phyloP scores from a whole-genome alignment of 2,113 vertebrate genomes.

The Thamnophis sirtalis region DNA sequence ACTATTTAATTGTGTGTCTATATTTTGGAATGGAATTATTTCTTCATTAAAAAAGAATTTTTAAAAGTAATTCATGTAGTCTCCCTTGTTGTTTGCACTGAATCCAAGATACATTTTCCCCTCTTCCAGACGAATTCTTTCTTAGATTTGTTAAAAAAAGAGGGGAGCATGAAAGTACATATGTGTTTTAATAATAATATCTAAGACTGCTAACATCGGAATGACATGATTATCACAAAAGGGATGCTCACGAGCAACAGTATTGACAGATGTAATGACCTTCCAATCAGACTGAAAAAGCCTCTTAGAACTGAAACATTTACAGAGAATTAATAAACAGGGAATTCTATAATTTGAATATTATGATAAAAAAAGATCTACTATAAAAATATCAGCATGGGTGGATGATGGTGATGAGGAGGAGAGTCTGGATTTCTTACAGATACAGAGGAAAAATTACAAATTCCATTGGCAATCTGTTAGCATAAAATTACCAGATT shows the following conservation, averaged over 20 bases:
- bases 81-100: slow-evolving; percentile 36
- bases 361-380: neutral
- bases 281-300: neutral
- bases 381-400: neutral
- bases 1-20: slow-evolving; percentile 89
- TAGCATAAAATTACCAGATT: neutral
- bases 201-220: neutral
- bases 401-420: neutral
- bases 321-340: neutral
- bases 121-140: neutral
- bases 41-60: slow-evolving; percentile 87
- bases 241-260: neutral
- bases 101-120: neutral
- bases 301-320: neutral
- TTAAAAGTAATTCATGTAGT: slow-evolving; percentile 68
- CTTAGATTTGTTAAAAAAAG: neutral
- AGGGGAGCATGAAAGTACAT: neutral
- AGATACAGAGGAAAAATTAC: neutral
- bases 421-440: neutral
- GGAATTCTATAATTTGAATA: neutral
- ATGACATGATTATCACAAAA: neutral
- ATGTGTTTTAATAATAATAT: neutral
- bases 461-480: neutral
- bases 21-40: slow-evolving; percentile 89
- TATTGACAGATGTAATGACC: neutral